Conservation (phyloP, 2,797 vertebrate genomes). For the Pelochelys cantorii region DNA sequence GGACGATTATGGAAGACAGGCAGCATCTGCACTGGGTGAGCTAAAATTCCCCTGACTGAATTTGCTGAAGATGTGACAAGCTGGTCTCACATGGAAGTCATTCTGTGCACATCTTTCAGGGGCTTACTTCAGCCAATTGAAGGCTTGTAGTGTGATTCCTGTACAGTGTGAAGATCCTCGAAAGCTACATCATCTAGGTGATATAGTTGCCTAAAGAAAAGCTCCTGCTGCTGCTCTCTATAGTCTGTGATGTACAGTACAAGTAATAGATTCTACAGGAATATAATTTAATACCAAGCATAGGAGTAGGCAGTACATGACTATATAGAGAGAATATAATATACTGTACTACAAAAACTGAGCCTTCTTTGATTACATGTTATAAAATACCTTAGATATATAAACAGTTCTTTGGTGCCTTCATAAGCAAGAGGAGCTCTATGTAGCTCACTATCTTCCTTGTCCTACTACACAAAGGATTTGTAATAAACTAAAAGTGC, state of each 20-base stretch:
- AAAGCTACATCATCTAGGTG: conserved; percentile 16
- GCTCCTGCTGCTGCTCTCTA: conserved; percentile 15
- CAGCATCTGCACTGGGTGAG: conserved; percentile 35
- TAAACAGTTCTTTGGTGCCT: conserved; percentile 33
- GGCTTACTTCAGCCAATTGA: conserved; percentile 9
- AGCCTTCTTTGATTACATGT: background rate
- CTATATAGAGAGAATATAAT: conserved; percentile 24
- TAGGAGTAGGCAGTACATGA: background rate
- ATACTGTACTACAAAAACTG: conserved; percentile 2
- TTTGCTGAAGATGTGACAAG: conserved; percentile 31
- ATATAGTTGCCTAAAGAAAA: conserved; percentile 29
- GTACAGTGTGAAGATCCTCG: conserved; percentile 23
- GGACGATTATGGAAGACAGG: background rate
- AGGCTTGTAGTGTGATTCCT: conserved; percentile 21
- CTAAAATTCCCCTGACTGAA: conserved; percentile 27
- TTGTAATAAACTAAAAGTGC: background rate
- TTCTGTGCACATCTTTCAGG: conserved; percentile 17
- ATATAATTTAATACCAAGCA: conserved; percentile 40
- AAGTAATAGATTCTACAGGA: conserved; percentile 29
- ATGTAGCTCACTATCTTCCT: conserved; percentile 30
- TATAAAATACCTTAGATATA: conserved; percentile 13
- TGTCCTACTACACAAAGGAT: conserved; percentile 10
- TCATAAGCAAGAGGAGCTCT: conserved; percentile 12
- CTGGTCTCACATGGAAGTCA: conserved; percentile 28
- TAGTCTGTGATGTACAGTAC: conserved; percentile 61